phyloP scores from a whole-genome alignment of 1,140 invertebrate species.

The Nasonia giraulti region DNA sequence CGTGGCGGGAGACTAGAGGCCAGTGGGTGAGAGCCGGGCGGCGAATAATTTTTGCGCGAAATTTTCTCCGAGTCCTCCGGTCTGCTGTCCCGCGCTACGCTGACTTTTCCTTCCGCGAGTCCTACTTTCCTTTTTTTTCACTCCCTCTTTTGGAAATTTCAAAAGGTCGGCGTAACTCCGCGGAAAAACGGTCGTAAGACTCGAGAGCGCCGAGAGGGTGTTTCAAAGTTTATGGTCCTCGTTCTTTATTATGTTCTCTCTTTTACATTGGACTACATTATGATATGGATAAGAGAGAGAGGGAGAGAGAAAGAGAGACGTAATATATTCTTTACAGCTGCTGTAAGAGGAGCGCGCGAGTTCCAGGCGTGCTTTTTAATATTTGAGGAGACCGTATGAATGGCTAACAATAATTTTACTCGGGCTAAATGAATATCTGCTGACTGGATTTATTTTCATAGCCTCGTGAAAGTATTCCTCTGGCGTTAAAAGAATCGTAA shows the following conservation, averaged over 20 bases:
- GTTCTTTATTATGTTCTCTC: conserved; percentile 32
- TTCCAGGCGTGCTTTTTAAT: background rate
- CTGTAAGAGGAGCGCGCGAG: background rate
- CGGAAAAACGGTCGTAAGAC: conserved; percentile 5
- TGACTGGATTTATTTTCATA: background rate
- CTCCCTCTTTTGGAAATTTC: conserved; percentile 1
- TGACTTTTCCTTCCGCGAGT: background rate
- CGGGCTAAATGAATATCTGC: background rate
- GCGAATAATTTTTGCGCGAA: conserved; percentile 20
- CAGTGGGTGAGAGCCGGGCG: conserved; percentile 5
- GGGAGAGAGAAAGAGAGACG: no score
- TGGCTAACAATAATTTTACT: conserved; percentile 1
- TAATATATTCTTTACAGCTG: conserved; percentile 5
- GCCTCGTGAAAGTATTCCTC: background rate
- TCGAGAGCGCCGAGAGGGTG: background rate
- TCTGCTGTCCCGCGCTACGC: no score
- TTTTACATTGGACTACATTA: conserved; percentile 26
- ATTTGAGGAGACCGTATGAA: background rate
- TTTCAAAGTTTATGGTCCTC: conserved; percentile 45
- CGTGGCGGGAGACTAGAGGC: background rate
- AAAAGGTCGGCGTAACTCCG: background rate
- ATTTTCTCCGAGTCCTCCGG: background rate
- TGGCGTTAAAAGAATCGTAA: no score
- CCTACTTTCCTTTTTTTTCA: background rate
- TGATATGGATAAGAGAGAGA: conserved; percentile 1